A percentile compares a stretch with the other conserved stretches of the same genome.
These are phyloP conservation scores for Atrichornis clamosus DNA, from an alignment of 2,113 vertebrate species.

Conservation along the genomic window DNA sequence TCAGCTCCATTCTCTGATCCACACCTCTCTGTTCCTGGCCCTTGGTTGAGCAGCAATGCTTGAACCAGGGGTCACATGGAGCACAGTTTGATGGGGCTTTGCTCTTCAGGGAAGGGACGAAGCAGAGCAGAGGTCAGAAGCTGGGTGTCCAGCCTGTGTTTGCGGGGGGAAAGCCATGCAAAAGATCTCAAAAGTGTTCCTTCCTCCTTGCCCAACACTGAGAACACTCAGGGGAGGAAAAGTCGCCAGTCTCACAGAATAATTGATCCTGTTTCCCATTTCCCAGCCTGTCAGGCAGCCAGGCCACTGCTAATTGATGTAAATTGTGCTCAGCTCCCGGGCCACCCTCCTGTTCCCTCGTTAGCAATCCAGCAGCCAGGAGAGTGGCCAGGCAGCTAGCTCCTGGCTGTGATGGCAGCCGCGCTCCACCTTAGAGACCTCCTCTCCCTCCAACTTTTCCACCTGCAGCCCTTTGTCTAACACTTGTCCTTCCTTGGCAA, in stretches of 20 bases:
- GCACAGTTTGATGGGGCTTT: background rate
- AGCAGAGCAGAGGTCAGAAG: background rate
- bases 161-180: background rate
- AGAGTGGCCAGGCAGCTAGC: background rate
- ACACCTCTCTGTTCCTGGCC: background rate
- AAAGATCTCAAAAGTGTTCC: background rate
- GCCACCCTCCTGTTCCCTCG: background rate
- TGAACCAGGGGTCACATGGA: background rate
- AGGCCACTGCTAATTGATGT: background rate
- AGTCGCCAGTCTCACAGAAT: background rate
- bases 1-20: background rate
- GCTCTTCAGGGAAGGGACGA: background rate
- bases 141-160: background rate
- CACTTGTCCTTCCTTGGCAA: rapidly evolving
- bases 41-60: background rate
- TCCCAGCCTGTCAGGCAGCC: background rate
- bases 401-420: background rate
- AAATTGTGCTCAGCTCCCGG: background rate
- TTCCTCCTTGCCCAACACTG: background rate
- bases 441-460: background rate
- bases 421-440: background rate
- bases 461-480: background rate
- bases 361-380: rapidly evolving
- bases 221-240: background rate
- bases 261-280: background rate